A percentile compares a stretch with the other conserved stretches of the same genome.
These are phyloP conservation scores for Pagetopsis macropterus DNA, from an alignment of 2,797 vertebrate genomes.

Conservation along the genomic window DNA sequence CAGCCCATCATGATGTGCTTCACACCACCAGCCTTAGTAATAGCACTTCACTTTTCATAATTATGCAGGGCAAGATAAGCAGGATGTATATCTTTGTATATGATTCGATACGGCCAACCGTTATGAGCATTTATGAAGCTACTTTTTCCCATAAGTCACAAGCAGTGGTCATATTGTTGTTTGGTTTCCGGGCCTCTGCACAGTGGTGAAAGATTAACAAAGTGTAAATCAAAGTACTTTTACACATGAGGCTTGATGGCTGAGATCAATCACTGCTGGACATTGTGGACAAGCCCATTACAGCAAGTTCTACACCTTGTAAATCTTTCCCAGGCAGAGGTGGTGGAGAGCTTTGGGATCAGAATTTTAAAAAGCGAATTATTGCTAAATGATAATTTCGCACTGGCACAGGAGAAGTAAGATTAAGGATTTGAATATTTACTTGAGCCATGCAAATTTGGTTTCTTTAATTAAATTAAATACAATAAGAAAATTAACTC, in stretches of 20 bases:
- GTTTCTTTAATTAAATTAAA: not conserved
- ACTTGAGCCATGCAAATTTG: constrained; percentile 20
- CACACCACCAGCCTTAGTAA: constrained; percentile 14
- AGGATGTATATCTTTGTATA: constrained; percentile 48
- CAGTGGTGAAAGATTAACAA: constrained; percentile 66
- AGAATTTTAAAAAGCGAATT: constrained; percentile 37
- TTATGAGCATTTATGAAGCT: constrained; percentile 40
- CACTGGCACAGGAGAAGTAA: not conserved
- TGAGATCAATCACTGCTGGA: constrained; percentile 67
- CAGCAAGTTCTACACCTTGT: constrained; percentile 58
- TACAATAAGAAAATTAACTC: not conserved
- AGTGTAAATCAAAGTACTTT: constrained; percentile 73
- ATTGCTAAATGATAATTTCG: constrained; percentile 24
- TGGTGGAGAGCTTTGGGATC: constrained; percentile 32
- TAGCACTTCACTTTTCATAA: constrained; percentile 31
- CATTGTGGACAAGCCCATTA: constrained; percentile 66
- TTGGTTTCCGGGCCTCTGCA: constrained; percentile 2
- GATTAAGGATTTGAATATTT: not conserved
- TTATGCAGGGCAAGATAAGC: constrained; percentile 3
- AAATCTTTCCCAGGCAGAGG: constrained; percentile 56
- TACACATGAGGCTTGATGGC: constrained; percentile 61
- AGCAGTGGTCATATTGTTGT: constrained; percentile 31
- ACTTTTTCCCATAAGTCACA: constrained; percentile 38
- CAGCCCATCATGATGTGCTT: constrained; percentile 5
- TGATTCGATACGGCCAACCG: constrained; percentile 30